Base-by-base conservation (phyloP, 2,888 invertebrate genomes). In the Clanis bilineata region DNA sequence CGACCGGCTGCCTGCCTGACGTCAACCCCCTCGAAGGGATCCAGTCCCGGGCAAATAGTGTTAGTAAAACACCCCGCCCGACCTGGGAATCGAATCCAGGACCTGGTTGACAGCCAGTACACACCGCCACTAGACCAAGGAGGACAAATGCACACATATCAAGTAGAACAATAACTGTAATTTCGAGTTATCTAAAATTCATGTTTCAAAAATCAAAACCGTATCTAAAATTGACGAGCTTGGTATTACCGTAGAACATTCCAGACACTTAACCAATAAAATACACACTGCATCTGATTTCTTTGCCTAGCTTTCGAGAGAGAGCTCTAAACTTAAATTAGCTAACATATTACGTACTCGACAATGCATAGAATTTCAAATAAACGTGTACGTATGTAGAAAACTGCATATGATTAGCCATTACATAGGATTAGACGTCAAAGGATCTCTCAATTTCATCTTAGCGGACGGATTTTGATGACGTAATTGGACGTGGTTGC, bases 351-450 rank as follows among this genome's bases (percentile, higher is more conserved):
- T 3, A 51, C 51, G 28, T 18, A 32, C 28, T 51, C 51, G 32
- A 51, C 51, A 51, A 51, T 51, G 51, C 51, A 32, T 51, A 51
- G 51, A 51, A 51, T 32, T 32, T 32, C 32, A 51, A 51, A 51
- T 51, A 18, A 51, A 5, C 10, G 51, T 41, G 18, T 7, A 51
- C 6, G 18, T 51, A 32, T 51, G 32, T 18, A 18, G 51, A 51
- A 32, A 51, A 32, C 32, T 32, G 51, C 18, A 51, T 51, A 32
- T 4, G 3, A 51, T 32, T 32, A 51, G 18, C 15, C 15, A 51
- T 32, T 32, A 51, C 3, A 9, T 3, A 5, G 12, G 28, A 32
- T 28, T 4, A 32, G 18, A 51, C 7, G 32, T 32, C 45, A 45
- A 45, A 45, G 51, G 10, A 18, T 47, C 25, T 18, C 41, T 41